Conservation (phyloP, 2,797 vertebrate species). For the Rhinophrynus dorsalis region DNA sequence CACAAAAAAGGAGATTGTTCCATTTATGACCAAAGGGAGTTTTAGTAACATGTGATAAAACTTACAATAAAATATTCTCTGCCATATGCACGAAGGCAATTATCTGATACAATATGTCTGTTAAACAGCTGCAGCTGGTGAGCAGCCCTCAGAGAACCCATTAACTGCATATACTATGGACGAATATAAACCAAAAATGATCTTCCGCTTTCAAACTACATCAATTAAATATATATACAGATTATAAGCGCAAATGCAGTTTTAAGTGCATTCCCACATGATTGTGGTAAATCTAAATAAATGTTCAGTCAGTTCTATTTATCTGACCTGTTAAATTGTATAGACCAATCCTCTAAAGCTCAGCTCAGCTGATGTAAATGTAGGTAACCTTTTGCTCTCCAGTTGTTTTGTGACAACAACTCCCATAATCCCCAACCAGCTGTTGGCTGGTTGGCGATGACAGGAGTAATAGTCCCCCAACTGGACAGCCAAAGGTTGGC, state of each 20-base stretch:
- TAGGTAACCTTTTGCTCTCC: no score
- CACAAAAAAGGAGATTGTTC: no score
- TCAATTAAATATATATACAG: background rate
- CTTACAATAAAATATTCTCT: slow-evolving; percentile 28
- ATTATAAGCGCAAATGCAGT: background rate
- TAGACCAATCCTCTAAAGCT: background rate
- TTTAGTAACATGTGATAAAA: slow-evolving; percentile 40
- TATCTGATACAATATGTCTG: slow-evolving; percentile 26
- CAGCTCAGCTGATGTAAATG: no score
- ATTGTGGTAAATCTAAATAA: background rate
- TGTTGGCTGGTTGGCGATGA: no score
- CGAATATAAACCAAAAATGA: background rate
- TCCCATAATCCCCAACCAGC: no score
- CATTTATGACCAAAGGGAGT: slow-evolving; percentile 42
- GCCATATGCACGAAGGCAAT: slow-evolving; percentile 28
- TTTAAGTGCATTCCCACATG: background rate
- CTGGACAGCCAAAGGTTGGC: no score
- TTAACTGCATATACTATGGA: background rate
- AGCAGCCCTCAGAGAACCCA: background rate
- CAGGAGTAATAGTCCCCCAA: no score
- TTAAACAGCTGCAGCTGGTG: slow-evolving; percentile 25
- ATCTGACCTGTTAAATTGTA: no score
- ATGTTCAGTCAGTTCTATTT: no score
- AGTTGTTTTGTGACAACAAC: no score
- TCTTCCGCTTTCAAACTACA: background rate